Evolutionary conservation across 2,888 invertebrate species (phyloP), one percentile per base, ranked within the genome.

Genomic region (Cyclophora punctaria): DNA sequence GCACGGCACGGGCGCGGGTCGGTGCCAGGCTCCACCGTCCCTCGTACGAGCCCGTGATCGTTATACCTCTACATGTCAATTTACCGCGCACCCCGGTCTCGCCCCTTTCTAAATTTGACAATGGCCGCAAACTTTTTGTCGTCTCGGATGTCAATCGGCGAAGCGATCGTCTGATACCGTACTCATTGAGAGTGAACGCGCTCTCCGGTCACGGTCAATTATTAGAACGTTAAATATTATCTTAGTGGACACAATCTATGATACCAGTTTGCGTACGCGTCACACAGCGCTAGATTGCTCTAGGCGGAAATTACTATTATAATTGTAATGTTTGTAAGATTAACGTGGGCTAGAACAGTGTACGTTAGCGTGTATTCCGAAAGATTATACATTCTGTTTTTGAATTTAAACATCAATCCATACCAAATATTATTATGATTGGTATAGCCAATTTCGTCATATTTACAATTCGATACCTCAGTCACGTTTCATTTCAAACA

Each of bases 11-110:
- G 20, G 20, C 20, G 20, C 20, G 20, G 20, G 60, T 72, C 78
- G 71, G 82, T 80, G 71, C 87, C 87, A 81, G 87, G 79, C 83
- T 78, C 85, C 80, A 75, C 67, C 64, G 68, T 75, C 78, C 77
- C 75, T 64, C 66, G 63, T 68, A 69, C 67, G 61, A 61, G 59
- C 63, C 59, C 62, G 62, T 72, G 76, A 73, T 83, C 78, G 78
- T 80, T 83, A 78, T 68, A 59, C 58, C 54, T 37, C 37, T 61
- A 59, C 68, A 69, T 67, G 64, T 67, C 72, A 69, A 71, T 64
- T 63, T 61, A 58, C 59, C 58, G 57, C 50, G 61, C 66, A 57
- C 62, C 58, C 58, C 58, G 46, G 33, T 53, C 55, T 52, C 55
- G 58, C 63, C 63, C 60, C 61, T 67, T 67, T 59, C 58, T 57